Conservation (phyloP, 2,888 invertebrate genomes). For the Didymodactylos carnosus region DNA sequence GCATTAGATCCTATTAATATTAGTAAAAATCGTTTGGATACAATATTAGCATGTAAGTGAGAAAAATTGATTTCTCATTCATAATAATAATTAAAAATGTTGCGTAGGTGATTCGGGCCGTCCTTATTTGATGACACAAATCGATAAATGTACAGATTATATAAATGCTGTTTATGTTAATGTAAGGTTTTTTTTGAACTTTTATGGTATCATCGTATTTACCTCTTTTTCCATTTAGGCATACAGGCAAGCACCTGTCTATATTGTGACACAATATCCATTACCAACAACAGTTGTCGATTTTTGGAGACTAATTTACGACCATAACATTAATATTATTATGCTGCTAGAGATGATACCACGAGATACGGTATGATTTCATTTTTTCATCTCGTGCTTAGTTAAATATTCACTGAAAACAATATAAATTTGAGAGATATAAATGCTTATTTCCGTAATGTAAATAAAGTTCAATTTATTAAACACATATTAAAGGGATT, state of each 20-base stretch:
- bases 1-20: neutral
- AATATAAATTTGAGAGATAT: no score
- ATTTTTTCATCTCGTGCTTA: no score
- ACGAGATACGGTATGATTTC: neutral
- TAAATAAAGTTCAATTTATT: no score
- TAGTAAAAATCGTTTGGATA: neutral
- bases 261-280: neutral
- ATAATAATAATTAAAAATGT: neutral
- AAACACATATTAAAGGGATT: no score
- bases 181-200: slow-evolving; percentile 17
- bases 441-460: no score
- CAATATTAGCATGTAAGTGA: neutral
- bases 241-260: neutral
- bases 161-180: slow-evolving; percentile 20
- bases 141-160: slow-evolving; percentile 20
- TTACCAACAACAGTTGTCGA: neutral
- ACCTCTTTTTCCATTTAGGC: neutral
- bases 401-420: no score
- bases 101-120: slow-evolving; percentile 17
- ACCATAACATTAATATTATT: neutral
- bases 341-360: neutral
- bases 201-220: no score
- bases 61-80: neutral
- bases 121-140: slow-evolving; percentile 18
- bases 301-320: neutral